Conservation (phyloP, 2,113 vertebrate genomes). For the Gnathonemus echidnorhynchus region DNA sequence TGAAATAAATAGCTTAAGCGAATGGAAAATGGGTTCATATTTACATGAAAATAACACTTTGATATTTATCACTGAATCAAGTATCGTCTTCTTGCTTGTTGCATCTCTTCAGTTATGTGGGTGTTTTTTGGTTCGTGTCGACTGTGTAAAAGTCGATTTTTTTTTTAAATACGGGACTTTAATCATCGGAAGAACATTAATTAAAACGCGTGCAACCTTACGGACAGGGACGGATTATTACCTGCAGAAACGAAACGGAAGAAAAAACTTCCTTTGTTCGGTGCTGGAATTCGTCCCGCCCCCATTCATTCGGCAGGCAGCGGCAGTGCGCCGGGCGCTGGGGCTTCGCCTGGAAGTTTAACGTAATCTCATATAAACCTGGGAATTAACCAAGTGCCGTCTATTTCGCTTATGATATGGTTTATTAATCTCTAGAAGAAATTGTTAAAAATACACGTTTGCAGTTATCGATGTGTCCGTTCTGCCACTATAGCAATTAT, state of each 20-base stretch:
- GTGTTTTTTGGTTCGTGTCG: background rate
- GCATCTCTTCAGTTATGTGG: background rate
- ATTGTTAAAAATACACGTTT: background rate
- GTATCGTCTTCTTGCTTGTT: background rate
- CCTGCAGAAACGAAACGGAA: background rate
- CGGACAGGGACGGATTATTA: slow-evolving; percentile 5
- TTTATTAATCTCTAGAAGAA: background rate
- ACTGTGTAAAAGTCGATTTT: background rate
- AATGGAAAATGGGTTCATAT: background rate
- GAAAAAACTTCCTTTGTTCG: slow-evolving; percentile 47
- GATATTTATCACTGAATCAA: background rate
- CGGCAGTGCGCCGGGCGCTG: background rate
- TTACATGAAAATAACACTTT: background rate
- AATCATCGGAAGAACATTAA: background rate
- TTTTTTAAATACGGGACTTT: background rate
- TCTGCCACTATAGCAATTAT: background rate
- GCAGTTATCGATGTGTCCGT: background rate
- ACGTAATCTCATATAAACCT: background rate
- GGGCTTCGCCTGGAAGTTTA: background rate
- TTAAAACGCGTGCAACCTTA: background rate
- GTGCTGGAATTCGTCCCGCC: slow-evolving; percentile 44
- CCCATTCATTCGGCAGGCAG: slow-evolving; percentile 28
- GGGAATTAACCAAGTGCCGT: background rate
- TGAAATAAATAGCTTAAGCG: background rate
- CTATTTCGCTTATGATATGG: background rate